Evolutionary conservation across 37 sponge, comb jelly and placozoan species (phyloP).

Genomic region (Tethya wilhelma): DNA sequence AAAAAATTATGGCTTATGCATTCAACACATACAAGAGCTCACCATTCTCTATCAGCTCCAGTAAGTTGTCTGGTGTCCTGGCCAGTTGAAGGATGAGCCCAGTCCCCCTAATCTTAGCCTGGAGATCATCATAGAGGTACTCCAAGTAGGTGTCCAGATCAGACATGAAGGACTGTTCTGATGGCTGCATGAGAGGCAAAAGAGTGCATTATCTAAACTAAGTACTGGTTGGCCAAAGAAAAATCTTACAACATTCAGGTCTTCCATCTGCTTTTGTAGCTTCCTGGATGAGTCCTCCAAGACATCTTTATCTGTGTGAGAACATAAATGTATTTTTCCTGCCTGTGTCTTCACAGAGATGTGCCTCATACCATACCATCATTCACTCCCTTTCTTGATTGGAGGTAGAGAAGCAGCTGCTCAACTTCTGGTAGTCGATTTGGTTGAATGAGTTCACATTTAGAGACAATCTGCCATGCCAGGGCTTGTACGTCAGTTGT

Average conservation of each 20-base stretch:
- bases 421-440: conserved; percentile 84
- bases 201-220: not conserved
- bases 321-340: not conserved
- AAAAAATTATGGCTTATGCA: too few species aligned
- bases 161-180: conserved; percentile 78
- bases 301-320: conserved; percentile 31
- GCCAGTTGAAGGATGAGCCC: conserved; percentile 91
- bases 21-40: not conserved
- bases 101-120: conserved; percentile 80
- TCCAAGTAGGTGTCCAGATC: conserved; percentile 89
- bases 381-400: conserved; percentile 42
- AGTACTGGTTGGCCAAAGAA: not conserved
- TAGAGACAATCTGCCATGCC: conserved; percentile 71
- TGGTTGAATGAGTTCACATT: conserved; percentile 74
- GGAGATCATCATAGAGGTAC: conserved; percentile 86
- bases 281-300: conserved; percentile 48
- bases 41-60: conserved; percentile 81
- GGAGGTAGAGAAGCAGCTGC: conserved; percentile 86
- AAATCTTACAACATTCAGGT: conserved; percentile 21
- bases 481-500: conserved; percentile 61
- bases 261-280: conserved; percentile 46
- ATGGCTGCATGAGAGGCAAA: conserved; percentile 13
- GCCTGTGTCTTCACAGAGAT: not conserved
- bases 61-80: conserved; percentile 92
- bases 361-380: not conserved